These are phyloP conservation scores for Spodoptera picta DNA, from an alignment of 2,888 invertebrate genomes.

Conservation along the genomic window DNA sequence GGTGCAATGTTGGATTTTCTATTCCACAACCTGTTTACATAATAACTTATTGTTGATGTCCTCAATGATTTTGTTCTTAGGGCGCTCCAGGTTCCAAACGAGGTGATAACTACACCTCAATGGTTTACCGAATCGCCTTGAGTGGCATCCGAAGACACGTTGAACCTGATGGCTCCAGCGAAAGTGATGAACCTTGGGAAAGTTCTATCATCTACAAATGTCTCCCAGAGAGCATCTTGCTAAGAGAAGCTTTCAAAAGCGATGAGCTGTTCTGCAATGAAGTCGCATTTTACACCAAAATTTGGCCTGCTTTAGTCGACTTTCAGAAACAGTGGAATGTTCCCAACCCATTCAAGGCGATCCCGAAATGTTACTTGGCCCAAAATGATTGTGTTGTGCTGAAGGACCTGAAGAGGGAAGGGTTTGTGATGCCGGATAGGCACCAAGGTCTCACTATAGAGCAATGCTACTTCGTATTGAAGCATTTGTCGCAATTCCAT, in stretches of 20 bases:
- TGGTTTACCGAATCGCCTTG: constrained; percentile 90
- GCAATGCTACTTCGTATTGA: constrained; percentile 89
- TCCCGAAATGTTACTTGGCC: constrained; percentile 90
- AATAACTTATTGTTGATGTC: too few species aligned
- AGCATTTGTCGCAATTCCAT: constrained; percentile 90
- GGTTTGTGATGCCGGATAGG: constrained; percentile 91
- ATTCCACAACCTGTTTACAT: too few species aligned
- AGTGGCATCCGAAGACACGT: constrained; percentile 82
- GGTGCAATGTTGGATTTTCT: too few species aligned
- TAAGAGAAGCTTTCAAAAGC: constrained; percentile 92
- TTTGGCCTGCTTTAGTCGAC: constrained; percentile 90
- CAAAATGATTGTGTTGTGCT: constrained; percentile 87
- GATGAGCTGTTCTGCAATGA: constrained; percentile 92
- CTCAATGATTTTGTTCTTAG: constrained; percentile 64
- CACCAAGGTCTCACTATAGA: constrained; percentile 89
- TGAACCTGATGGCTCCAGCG: constrained; percentile 69
- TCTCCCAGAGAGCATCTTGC: constrained; percentile 90
- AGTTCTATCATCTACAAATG: constrained; percentile 92
- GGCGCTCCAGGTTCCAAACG: constrained; percentile 92
- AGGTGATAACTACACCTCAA: constrained; percentile 93
- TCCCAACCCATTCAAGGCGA: constrained; percentile 83
- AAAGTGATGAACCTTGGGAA: constrained; percentile 88
- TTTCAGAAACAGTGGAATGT: constrained; percentile 87
- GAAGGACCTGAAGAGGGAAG: constrained; percentile 89
- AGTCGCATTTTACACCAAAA: constrained; percentile 91